Conservation (phyloP, 2,888 invertebrate genomes). For the Myopa testacea region DNA sequence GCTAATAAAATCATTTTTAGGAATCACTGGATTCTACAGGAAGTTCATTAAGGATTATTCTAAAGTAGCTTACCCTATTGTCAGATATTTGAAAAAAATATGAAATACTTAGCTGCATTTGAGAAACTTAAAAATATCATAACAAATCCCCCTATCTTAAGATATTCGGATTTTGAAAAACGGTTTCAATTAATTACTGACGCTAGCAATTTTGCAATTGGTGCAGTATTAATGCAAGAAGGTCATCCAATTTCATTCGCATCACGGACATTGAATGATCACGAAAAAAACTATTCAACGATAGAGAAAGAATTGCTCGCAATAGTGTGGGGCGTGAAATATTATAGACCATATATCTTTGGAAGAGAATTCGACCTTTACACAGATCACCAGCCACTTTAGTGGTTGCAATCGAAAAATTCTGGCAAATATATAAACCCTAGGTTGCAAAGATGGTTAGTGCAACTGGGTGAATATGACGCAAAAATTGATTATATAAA, state of each 20-base stretch:
- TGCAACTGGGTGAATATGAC: constrained; percentile 55
- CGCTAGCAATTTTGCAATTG: constrained; percentile 22
- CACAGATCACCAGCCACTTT: constrained; percentile 56
- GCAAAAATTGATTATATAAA: constrained; percentile 49
- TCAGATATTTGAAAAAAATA: constrained; percentile 35
- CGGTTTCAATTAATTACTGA: constrained; percentile 45
- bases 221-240: constrained; percentile 48
- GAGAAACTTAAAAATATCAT: constrained; percentile 44
- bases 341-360: constrained; percentile 56
- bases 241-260: constrained; percentile 52
- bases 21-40: constrained; percentile 52
- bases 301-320: constrained; percentile 60
- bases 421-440: constrained; percentile 51
- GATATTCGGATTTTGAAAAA: constrained; percentile 51
- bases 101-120: constrained; percentile 31
- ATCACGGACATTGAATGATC: constrained; percentile 50
- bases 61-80: constrained; percentile 50
- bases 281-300: constrained; percentile 51
- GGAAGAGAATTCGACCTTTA: constrained; percentile 53
- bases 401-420: constrained; percentile 45
- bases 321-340: constrained; percentile 50
- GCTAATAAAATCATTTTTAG: constrained; percentile 54
- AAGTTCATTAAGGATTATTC: constrained; percentile 51
- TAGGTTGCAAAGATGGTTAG: constrained; percentile 53
- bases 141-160: constrained; percentile 33